Percentiles rank a stretch among this genome's conserved stretches.
Evolutionary conservation across 2,888 invertebrate genomes (phyloP).

Genomic region (Tribolium freemani): DNA sequence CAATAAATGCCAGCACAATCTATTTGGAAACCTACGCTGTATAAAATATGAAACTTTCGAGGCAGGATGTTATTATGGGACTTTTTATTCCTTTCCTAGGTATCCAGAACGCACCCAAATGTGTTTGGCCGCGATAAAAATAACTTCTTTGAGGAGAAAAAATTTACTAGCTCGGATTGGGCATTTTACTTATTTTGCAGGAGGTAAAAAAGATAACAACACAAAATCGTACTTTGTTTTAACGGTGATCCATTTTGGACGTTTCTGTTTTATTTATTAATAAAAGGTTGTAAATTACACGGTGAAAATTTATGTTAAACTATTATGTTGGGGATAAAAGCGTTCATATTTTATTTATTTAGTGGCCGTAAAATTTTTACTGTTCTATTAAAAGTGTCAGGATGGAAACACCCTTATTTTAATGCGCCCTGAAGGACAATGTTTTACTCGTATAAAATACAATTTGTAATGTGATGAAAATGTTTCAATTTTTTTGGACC

Average conservation of each 20-base stretch:
- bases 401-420: too few relatives aligned
- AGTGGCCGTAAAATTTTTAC: too few relatives aligned
- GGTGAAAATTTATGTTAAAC: neutral
- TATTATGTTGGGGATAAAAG: neutral
- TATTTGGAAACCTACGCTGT: constrained; percentile 29
- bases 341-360: neutral
- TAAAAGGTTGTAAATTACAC: neutral
- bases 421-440: too few relatives aligned
- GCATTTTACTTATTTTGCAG: neutral
- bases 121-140: constrained; percentile 19
- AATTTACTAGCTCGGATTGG: constrained; percentile 1
- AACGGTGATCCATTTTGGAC: neutral
- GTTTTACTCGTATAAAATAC: too few relatives aligned
- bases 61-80: constrained; percentile 27
- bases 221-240: neutral
- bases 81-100: constrained; percentile 25
- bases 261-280: neutral
- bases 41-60: constrained; percentile 34
- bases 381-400: too few relatives aligned
- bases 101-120: constrained; percentile 13
- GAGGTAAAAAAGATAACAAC: neutral
- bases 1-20: constrained; percentile 39
- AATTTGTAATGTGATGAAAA: too few relatives aligned
- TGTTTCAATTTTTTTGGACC: too few relatives aligned
- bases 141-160: constrained; percentile 3